Evolutionary conservation across 2,113 vertebrate genomes (phyloP).

Genomic region (Conger conger): DNA sequence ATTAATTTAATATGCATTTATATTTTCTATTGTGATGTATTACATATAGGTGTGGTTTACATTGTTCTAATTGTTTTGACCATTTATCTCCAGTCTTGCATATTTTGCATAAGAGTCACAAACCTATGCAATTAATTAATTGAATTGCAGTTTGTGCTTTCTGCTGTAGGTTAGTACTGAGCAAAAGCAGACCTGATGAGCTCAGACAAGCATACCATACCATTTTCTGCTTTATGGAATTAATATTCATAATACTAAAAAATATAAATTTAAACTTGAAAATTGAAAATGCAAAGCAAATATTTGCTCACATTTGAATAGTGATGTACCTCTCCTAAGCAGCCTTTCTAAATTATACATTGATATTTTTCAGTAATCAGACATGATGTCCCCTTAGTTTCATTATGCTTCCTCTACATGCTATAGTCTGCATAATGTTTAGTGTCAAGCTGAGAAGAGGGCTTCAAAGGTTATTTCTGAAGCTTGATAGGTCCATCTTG

Average conservation of each 20-base stretch:
- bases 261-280: not conserved
- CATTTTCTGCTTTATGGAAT: not conserved
- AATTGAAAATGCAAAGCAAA: no score
- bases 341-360: no score
- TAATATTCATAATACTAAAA: not conserved
- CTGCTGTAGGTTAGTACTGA: not conserved
- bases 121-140: not conserved
- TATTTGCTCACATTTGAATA: no score
- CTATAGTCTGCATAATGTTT: not conserved
- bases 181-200: not conserved
- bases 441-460: not conserved
- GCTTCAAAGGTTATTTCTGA: conserved; percentile 12
- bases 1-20: no score
- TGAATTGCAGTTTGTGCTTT: not conserved
- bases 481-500: conserved; percentile 10
- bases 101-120: no score
- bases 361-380: no score
- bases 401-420: not conserved
- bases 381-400: not conserved
- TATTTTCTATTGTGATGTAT: no score
- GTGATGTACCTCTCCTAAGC: no score
- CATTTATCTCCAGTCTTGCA: no score
- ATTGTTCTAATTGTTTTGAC: no score
- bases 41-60: no score
- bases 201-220: not conserved